Percentiles rank a stretch among this genome's conserved stretches.
Evolutionary conservation across 2,113 vertebrate species (phyloP).

Genomic region (Sylvia atricapilla): DNA sequence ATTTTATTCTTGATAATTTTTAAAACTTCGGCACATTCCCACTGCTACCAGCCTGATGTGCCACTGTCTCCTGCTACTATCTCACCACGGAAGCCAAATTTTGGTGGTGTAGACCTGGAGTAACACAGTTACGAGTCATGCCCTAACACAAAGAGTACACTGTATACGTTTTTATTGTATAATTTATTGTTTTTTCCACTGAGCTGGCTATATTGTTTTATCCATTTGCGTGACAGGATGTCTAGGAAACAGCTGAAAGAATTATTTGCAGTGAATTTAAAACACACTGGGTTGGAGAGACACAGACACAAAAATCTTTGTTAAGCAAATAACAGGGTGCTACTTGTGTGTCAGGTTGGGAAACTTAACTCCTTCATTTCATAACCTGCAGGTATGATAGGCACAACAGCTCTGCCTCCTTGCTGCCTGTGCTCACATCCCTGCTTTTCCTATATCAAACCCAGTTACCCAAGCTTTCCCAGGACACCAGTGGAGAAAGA

Average conservation of each 20-base stretch:
- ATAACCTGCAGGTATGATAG: constrained; percentile 6
- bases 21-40: background rate
- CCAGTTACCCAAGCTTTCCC: background rate
- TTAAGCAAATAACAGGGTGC: constrained; percentile 59
- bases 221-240: constrained; percentile 67
- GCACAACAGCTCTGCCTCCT: constrained; percentile 27
- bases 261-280: constrained; percentile 70
- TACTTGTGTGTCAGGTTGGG: constrained; percentile 16
- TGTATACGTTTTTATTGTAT: constrained; percentile 53
- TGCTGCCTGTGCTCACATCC: background rate
- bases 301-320: constrained; percentile 53
- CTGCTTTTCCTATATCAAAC: background rate
- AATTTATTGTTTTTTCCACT: constrained; percentile 65
- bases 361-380: constrained; percentile 57
- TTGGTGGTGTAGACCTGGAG: background rate
- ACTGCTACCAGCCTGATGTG: background rate
- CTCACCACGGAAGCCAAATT: background rate
- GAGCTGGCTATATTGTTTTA: constrained; percentile 69
- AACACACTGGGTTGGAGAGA: constrained; percentile 54
- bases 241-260: constrained; percentile 72
- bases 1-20: constrained; percentile 31
- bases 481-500: background rate
- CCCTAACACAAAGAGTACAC: constrained; percentile 12
- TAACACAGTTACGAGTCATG: background rate
- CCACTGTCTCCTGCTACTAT: background rate